phyloP scores from a whole-genome alignment of 1,140 invertebrate genomes.

The Melitaea cinxia region DNA sequence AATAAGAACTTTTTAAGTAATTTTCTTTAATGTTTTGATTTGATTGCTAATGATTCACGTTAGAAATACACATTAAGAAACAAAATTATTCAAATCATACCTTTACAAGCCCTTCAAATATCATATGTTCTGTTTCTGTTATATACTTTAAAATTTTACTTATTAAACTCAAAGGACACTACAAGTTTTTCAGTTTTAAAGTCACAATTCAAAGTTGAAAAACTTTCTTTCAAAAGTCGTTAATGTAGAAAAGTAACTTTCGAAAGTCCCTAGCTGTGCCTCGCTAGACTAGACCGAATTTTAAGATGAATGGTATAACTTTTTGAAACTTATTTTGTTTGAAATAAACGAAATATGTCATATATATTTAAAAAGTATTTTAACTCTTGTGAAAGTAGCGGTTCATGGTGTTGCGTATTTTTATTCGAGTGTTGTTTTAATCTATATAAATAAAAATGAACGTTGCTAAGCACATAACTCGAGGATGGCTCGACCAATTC shows the following conservation, averaged over 20 bases:
- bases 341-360: no score
- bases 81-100: no score
- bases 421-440: no score
- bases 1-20: no score
- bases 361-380: background rate
- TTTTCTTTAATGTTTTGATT: no score
- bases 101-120: no score
- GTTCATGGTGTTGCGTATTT: background rate
- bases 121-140: no score
- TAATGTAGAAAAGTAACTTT: constrained; percentile 12
- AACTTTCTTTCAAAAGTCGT: background rate
- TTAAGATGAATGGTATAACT: constrained; percentile 10
- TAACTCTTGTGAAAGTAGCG: background rate
- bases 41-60: no score
- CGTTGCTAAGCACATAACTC: no score
- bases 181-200: constrained; percentile 2
- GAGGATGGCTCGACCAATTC: no score
- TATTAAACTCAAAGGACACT: background rate
- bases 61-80: no score
- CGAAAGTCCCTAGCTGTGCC: background rate
- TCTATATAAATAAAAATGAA: no score
- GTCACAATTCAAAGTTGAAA: background rate
- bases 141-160: background rate
- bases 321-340: constrained; percentile 7
- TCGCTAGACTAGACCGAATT: constrained; percentile 2